These are phyloP conservation scores for Agapostemon virescens DNA, from an alignment of 2,888 invertebrate genomes.

Conservation along the genomic window DNA sequence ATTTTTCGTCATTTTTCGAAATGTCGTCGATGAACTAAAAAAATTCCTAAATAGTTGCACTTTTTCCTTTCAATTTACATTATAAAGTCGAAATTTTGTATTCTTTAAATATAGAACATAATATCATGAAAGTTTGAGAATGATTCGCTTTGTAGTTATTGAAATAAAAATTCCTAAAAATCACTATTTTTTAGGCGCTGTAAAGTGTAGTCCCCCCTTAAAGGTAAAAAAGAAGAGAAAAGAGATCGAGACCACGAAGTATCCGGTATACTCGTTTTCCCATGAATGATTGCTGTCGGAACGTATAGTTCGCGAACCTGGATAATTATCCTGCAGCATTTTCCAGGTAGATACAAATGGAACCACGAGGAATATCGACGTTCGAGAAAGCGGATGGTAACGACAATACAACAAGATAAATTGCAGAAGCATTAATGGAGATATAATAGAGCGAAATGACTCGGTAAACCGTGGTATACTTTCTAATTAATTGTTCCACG, in stretches of 20 bases:
- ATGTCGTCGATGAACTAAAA: too few relatives aligned
- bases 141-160: too few relatives aligned
- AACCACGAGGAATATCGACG: conserved; percentile 4
- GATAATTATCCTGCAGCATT: conserved; percentile 35
- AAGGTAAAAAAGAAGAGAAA: conserved; percentile 37
- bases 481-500: conserved; percentile 43
- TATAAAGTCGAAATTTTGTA: too few relatives aligned
- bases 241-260: not conserved
- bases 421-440: conserved; percentile 37
- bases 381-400: conserved; percentile 27
- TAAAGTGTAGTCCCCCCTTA: too few relatives aligned
- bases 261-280: not conserved
- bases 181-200: too few relatives aligned
- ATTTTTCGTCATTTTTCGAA: too few relatives aligned
- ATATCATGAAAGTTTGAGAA: too few relatives aligned
- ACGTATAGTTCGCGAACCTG: conserved; percentile 20
- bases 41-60: too few relatives aligned
- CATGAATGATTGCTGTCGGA: conserved; percentile 28
- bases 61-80: too few relatives aligned
- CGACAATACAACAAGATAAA: conserved; percentile 20
- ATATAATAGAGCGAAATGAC: conserved; percentile 41
- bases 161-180: too few relatives aligned
- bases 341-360: conserved; percentile 25
- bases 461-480: not conserved
- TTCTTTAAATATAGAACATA: too few relatives aligned